A percentile compares a stretch with the other conserved stretches of the same genome.
These are phyloP conservation scores for Microtus ochrogaster DNA, from an alignment of 2,113 vertebrate species.

Conservation along the genomic window DNA sequence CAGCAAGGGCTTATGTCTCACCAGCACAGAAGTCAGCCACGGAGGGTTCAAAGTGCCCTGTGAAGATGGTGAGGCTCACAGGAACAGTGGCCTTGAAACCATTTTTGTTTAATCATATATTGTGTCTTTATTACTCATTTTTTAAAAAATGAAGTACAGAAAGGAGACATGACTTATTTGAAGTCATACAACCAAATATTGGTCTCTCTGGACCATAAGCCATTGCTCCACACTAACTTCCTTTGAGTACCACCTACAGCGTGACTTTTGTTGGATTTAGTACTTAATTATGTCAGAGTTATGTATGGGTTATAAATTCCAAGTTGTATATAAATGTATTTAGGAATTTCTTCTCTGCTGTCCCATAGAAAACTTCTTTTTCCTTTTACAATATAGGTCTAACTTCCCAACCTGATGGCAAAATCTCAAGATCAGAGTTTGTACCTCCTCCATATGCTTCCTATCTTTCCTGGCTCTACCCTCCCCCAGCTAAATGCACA, in stretches of 20 bases:
- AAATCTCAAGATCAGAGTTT: conserved; percentile 31
- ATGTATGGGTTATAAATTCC: conserved; percentile 30
- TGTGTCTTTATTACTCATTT: conserved; percentile 41
- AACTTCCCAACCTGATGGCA: conserved; percentile 5
- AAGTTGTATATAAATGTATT: conserved; percentile 55
- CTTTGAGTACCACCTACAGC: conserved; percentile 24
- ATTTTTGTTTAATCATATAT: conserved; percentile 49
- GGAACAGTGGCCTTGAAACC: conserved; percentile 15
- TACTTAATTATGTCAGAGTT: conserved; percentile 35
- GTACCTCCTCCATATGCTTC: not conserved
- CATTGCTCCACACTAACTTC: not conserved
- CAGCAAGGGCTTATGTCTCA: conserved; percentile 37
- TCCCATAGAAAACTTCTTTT: conserved; percentile 47
- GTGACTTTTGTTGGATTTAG: conserved; percentile 60
- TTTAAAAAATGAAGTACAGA: conserved; percentile 39
- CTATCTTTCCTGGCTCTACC: conserved; percentile 7
- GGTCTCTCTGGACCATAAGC: conserved; percentile 41
- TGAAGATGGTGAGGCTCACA: conserved; percentile 25
- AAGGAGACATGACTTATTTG: conserved; percentile 32
- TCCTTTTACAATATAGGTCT: conserved; percentile 45
- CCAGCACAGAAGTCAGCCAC: conserved; percentile 13
- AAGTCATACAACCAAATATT: conserved; percentile 40
- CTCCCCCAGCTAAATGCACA: not conserved
- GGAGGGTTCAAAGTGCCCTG: conserved; percentile 25
- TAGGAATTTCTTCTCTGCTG: conserved; percentile 47